A percentile compares a stretch with the other conserved stretches of the same genome.
Conservation (phyloP, 2,888 invertebrate species). For the Nymphalis c-album region DNA sequence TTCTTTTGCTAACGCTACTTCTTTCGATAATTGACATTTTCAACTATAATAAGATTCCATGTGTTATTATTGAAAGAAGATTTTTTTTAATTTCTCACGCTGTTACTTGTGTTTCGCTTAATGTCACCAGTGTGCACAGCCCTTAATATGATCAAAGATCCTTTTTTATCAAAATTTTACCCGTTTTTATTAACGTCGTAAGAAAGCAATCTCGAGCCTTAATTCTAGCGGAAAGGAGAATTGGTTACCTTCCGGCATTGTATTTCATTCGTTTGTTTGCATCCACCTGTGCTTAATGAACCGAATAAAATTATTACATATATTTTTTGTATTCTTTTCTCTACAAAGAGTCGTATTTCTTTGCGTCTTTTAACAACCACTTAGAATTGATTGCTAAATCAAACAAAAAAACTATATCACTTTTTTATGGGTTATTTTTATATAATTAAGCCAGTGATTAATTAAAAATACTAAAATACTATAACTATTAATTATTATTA, state of each 20-base stretch:
- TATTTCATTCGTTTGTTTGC: slow-evolving; percentile 25
- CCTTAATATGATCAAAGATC: slow-evolving; percentile 15
- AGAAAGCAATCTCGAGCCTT: slow-evolving; percentile 8
- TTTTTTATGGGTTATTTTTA: too few species aligned
- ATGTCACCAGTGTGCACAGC: neutral
- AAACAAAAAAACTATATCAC: too few species aligned
- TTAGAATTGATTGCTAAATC: too few species aligned
- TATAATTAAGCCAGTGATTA: too few species aligned
- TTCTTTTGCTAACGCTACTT: too few species aligned
- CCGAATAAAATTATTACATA: slow-evolving; percentile 17
- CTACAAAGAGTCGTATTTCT: too few species aligned
- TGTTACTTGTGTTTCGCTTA: neutral
- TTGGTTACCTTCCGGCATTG: slow-evolving; percentile 18
- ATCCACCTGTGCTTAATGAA: slow-evolving; percentile 25
- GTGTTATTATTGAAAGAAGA: neutral
- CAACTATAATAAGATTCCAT: too few species aligned
- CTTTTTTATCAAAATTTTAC: slow-evolving; percentile 20
- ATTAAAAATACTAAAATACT: too few species aligned
- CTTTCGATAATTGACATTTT: too few species aligned
- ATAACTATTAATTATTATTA: too few species aligned
- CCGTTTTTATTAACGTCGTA: slow-evolving; percentile 20
- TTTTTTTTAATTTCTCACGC: neutral
- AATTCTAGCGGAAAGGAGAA: slow-evolving; percentile 26
- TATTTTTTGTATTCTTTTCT: neutral
- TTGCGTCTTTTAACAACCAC: too few species aligned